A percentile compares a stretch with the other conserved stretches of the same genome.
These are phyloP conservation scores for Drosophila flavopinicola DNA, from an alignment of 2,888 invertebrate genomes.

Conservation along the genomic window DNA sequence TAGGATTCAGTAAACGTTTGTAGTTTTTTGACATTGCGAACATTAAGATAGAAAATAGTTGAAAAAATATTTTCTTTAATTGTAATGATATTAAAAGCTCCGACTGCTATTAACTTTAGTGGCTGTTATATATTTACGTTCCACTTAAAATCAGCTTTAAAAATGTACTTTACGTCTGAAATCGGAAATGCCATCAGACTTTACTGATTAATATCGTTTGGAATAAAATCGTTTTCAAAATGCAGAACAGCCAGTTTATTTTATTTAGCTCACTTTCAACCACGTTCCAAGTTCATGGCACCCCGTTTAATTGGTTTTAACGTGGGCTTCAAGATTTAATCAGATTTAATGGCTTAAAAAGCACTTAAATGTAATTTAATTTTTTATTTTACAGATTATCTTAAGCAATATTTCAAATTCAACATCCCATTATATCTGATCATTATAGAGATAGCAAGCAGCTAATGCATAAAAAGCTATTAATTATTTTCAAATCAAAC, in stretches of 20 bases:
- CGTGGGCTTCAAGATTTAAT: not conserved
- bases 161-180: not conserved
- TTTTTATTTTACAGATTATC: conserved; percentile 22
- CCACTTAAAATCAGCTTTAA: no score
- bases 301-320: not conserved
- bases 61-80: not conserved
- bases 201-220: no score
- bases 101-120: not conserved
- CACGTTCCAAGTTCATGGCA: not conserved
- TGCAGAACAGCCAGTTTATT: not conserved
- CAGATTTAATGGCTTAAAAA: conserved; percentile 9
- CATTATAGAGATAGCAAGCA: not conserved
- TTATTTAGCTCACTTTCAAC: conserved; percentile 8
- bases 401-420: not conserved
- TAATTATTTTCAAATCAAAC: not conserved
- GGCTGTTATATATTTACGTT: not conserved
- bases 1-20: not conserved
- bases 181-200: not conserved
- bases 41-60: not conserved
- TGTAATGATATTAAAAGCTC: no score
- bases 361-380: conserved; percentile 24
- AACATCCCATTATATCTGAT: not conserved
- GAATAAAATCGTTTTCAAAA: not conserved
- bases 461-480: not conserved
- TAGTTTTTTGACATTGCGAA: not conserved